A percentile compares a stretch with the other conserved stretches of the same genome.
phyloP scores from a whole-genome alignment of 2,888 invertebrate genomes.

The Sialis fuliginosa region DNA sequence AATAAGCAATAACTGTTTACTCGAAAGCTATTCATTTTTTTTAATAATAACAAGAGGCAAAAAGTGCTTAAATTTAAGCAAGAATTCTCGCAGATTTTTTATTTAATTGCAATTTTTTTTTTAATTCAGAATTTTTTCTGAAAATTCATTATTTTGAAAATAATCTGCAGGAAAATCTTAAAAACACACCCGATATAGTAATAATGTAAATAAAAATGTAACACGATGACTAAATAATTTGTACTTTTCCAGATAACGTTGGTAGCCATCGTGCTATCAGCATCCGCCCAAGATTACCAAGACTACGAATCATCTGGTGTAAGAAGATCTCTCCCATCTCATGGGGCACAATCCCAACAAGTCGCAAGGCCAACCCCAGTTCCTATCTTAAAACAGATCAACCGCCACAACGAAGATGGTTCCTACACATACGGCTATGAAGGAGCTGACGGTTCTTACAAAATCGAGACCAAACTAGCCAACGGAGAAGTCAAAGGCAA shows the following conservation, averaged over 20 bases:
- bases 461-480: slow-evolving; percentile 71
- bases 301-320: slow-evolving; percentile 23
- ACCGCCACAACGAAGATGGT: slow-evolving; percentile 78
- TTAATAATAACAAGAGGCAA: too few species aligned
- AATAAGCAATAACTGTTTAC: too few species aligned
- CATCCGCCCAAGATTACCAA: slow-evolving; percentile 31
- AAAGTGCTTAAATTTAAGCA: too few species aligned
- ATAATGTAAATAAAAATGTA: too few species aligned
- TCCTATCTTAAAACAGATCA: slow-evolving; percentile 73
- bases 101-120: too few species aligned
- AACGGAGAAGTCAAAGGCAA: slow-evolving; percentile 77
- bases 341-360: slow-evolving; percentile 24
- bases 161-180: too few species aligned
- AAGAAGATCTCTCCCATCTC: slow-evolving; percentile 27
- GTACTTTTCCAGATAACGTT: slow-evolving; percentile 17
- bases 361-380: slow-evolving; percentile 42
- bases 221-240: background rate
- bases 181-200: too few species aligned
- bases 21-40: too few species aligned
- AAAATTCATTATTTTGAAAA: too few species aligned
- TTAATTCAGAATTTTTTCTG: too few species aligned
- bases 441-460: slow-evolving; percentile 74
- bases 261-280: slow-evolving; percentile 27
- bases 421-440: slow-evolving; percentile 86
- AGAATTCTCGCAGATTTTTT: too few species aligned